Base-by-base conservation (phyloP, 2,888 invertebrate species). In the Autographa pulchrina region DNA sequence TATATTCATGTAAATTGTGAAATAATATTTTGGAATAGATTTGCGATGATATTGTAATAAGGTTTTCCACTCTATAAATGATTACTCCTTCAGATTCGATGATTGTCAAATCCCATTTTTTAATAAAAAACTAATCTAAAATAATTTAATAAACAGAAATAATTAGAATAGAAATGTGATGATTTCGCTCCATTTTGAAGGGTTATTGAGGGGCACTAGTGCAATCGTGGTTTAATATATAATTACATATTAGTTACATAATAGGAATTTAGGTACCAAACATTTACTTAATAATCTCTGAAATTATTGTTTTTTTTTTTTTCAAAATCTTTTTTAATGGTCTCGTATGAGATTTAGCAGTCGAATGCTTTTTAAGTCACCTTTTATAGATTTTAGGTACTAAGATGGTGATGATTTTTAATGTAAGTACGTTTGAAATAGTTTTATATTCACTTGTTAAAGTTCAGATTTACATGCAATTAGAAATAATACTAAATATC, bases 11-110 rank as follows among this genome's bases (percentile, higher is more conserved):
- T 60, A 9, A 16, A 52, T 16, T 64, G 18, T 31, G 43, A 52
- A 5, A 41, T 58, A 32, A 32, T 63, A 52, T 20, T 68, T 31
- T 9, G 54, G 32, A 56, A 13, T 41, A 73, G 9, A 62, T 68
- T 59, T 59, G 68, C 64, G 80, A 68, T 80, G 77, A 52, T 74
- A 74, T 80, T 77, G 69, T 78, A 64, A 48, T 68, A 64, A 32
- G n/a, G 16, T 16, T 52, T 43, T 43, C 43, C 43, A 43, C 3
- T 16, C 43, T 11, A 11, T 11, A 38, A 38, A 38, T 38, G 38
- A 38, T 11, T 38, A 38, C 11, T 38, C 11, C 38, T 9, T 11
- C 38, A 38, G 9, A 11, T 38, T 38, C 11, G 38, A 38, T 38
- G 7, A 35, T 38, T 38, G 8, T 38, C 11, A 38, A 0, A 38